Conservation (phyloP, 2,797 vertebrate genomes). For the Sitta carolinensis region DNA sequence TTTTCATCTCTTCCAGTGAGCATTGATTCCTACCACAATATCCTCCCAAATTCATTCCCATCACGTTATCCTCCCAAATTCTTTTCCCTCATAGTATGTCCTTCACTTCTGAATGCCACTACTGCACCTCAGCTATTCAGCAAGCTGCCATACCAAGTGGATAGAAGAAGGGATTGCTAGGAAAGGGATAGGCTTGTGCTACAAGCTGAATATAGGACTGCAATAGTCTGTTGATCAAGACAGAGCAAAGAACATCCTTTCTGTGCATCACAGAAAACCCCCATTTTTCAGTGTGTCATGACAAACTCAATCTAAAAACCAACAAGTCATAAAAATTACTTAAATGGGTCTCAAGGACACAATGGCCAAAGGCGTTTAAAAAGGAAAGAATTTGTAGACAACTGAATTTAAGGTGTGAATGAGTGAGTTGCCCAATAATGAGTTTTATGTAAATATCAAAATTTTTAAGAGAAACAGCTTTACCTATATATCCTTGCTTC, state of each 20-base stretch:
- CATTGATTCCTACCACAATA: neutral
- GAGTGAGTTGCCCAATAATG: neutral
- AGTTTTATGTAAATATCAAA: neutral
- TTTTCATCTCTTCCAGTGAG: neutral
- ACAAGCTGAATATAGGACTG: neutral
- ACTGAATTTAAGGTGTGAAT: neutral
- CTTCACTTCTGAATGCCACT: neutral
- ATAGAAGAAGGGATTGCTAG: neutral
- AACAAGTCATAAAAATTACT: neutral
- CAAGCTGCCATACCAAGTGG: neutral
- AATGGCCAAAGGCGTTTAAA: neutral
- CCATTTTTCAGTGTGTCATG: neutral
- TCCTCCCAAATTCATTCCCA: neutral
- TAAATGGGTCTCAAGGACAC: neutral
- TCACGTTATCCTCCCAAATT: neutral
- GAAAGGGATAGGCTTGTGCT: neutral
- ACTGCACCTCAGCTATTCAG: neutral
- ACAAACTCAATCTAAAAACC: neutral
- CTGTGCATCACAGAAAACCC: accelerated
- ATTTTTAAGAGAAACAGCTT: neutral
- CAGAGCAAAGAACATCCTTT: neutral
- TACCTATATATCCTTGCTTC: neutral
- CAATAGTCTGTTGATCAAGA: neutral
- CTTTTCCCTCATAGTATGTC: neutral
- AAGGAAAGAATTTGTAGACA: neutral